These are phyloP conservation scores for Apamea sordens DNA, from an alignment of 2,888 invertebrate species.

Conservation along the genomic window DNA sequence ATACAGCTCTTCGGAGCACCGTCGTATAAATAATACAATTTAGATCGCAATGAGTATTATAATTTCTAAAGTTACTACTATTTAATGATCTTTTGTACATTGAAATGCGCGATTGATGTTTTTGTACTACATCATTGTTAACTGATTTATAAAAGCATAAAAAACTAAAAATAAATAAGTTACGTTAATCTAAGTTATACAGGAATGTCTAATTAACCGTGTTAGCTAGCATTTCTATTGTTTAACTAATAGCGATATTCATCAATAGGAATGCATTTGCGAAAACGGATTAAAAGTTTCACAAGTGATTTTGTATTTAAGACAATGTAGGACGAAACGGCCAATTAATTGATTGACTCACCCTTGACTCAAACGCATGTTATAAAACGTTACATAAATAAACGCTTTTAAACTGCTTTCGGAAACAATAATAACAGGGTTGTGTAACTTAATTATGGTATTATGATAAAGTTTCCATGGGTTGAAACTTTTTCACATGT, in stretches of 20 bases:
- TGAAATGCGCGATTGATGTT: constrained; percentile 73
- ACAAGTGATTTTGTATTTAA: constrained; percentile 39
- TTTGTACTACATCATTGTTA: constrained; percentile 77
- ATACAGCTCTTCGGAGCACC: constrained; percentile 68
- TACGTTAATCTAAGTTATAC: constrained; percentile 47
- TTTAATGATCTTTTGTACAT: constrained; percentile 74
- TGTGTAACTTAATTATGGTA: not conserved
- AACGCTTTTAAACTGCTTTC: constrained; percentile 8
- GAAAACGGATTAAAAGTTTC: constrained; percentile 32
- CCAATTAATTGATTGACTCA: constrained; percentile 48
- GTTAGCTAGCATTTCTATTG: constrained; percentile 37
- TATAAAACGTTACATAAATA: constrained; percentile 42
- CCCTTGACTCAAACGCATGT: not conserved
- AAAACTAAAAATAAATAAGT: constrained; percentile 68
- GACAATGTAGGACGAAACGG: constrained; percentile 48
- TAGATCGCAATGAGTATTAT: constrained; percentile 75
- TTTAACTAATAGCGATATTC: constrained; percentile 5
- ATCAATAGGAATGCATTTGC: constrained; percentile 34
- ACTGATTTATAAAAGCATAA: constrained; percentile 59
- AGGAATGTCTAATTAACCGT: constrained; percentile 25
- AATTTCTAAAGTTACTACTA: constrained; percentile 54
- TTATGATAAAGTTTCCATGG: not conserved
- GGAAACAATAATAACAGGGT: constrained; percentile 1
- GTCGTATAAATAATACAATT: constrained; percentile 70
- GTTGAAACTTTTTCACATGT: not conserved